phyloP scores from a whole-genome alignment of 2,797 vertebrate genomes.

The Epinephelus awoara region DNA sequence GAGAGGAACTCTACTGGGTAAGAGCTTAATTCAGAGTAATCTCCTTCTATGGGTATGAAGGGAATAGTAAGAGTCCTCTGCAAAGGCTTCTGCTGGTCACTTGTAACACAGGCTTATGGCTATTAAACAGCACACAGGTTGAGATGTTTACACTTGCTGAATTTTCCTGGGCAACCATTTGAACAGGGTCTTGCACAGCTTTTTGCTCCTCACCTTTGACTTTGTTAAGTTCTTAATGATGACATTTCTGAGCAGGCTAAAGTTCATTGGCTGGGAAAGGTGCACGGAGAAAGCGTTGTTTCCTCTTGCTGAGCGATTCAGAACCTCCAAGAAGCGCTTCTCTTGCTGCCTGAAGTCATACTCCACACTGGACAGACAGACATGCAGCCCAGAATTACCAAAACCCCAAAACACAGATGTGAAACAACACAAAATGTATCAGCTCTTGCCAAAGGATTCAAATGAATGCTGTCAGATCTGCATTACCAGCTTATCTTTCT shows the following conservation, averaged over 20 bases:
- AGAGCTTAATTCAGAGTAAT: constrained; percentile 43
- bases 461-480: constrained; percentile 27
- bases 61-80: constrained; percentile 43
- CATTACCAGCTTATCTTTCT: constrained; percentile 32
- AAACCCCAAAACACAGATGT: constrained; percentile 11
- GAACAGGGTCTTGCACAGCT: constrained; percentile 83
- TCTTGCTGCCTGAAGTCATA: constrained; percentile 88
- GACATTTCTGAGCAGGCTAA: constrained; percentile 72
- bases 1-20: constrained; percentile 41
- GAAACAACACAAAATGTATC: constrained; percentile 12
- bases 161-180: constrained; percentile 84
- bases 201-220: constrained; percentile 84
- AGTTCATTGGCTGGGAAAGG: constrained; percentile 65
- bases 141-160: constrained; percentile 68
- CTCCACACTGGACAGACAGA: constrained; percentile 83
- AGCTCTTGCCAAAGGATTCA: constrained; percentile 36
- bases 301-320: constrained; percentile 69
- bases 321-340: constrained; percentile 79
- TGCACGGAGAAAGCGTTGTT: constrained; percentile 56
- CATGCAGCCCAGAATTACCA: constrained; percentile 35
- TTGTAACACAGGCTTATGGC: constrained; percentile 47
- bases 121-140: constrained; percentile 29
- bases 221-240: constrained; percentile 74
- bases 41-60: constrained; percentile 29
- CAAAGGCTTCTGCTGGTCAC: constrained; percentile 59